phyloP scores from a whole-genome alignment of 1,140 invertebrate species.

The Harpegnathos saltator region DNA sequence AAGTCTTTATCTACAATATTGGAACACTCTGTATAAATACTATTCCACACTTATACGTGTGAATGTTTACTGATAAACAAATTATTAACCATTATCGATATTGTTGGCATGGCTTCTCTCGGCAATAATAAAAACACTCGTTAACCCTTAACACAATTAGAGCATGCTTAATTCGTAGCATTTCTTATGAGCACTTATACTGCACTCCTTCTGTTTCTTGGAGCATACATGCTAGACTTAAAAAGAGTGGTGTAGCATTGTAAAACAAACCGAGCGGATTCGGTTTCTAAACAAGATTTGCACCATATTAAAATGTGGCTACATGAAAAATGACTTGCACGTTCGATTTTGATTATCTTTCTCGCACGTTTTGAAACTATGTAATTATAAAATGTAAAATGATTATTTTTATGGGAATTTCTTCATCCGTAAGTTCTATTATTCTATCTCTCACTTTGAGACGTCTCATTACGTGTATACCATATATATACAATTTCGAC shows the following conservation, averaged over 20 bases:
- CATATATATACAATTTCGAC: constrained; percentile 27
- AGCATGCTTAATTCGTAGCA: constrained; percentile 81
- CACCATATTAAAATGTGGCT: constrained; percentile 43
- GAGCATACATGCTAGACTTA: constrained; percentile 33
- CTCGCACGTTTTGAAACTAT: constrained; percentile 29
- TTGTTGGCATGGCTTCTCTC: constrained; percentile 75
- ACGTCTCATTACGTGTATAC: constrained; percentile 21
- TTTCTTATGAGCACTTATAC: constrained; percentile 79
- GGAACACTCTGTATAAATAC: constrained; percentile 44
- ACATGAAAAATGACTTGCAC: constrained; percentile 27
- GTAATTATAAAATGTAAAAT: constrained; percentile 25
- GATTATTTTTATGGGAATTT: constrained; percentile 43
- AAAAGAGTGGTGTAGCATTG: constrained; percentile 42
- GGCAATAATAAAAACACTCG: constrained; percentile 72
- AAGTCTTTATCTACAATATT: not conserved
- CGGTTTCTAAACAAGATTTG: constrained; percentile 28
- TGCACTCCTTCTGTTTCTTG: constrained; percentile 69
- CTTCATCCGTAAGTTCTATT: constrained; percentile 56
- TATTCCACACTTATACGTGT: not conserved
- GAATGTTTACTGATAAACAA: constrained; percentile 28
- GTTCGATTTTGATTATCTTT: not conserved
- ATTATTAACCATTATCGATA: constrained; percentile 28
- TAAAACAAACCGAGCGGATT: constrained; percentile 43
- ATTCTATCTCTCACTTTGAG: constrained; percentile 15
- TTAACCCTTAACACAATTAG: constrained; percentile 80